Conservation (phyloP, 2,113 vertebrate species). For the Limnothrissa miodon region DNA sequence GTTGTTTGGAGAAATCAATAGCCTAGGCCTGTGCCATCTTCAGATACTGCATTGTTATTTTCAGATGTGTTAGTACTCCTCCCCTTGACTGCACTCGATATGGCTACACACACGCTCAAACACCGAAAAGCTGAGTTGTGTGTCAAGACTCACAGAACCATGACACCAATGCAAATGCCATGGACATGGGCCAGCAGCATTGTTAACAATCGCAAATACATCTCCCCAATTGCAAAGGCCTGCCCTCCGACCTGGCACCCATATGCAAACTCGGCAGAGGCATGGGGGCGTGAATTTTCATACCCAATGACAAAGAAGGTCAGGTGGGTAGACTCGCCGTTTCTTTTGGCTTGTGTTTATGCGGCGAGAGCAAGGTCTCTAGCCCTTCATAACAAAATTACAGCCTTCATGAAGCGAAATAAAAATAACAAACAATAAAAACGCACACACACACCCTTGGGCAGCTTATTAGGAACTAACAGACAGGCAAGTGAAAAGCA, state of each 20-base stretch:
- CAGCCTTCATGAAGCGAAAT: not conserved
- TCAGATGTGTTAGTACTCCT: not conserved
- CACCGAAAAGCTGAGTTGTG: not conserved
- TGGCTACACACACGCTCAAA: not conserved
- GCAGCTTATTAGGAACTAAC: not conserved
- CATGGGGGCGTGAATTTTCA: not conserved
- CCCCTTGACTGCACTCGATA: not conserved
- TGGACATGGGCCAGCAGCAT: not conserved
- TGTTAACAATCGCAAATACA: not conserved
- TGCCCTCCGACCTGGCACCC: not conserved
- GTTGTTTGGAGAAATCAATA: not conserved
- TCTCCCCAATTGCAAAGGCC: slow-evolving; percentile 1
- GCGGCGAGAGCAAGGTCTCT: not conserved
- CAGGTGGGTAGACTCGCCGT: not conserved
- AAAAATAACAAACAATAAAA: not conserved
- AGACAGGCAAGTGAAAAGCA: not conserved
- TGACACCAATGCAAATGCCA: not conserved
- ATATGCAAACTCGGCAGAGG: not conserved
- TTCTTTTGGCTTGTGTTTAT: not conserved
- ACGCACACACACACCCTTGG: not conserved
- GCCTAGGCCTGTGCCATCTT: not conserved
- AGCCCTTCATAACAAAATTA: not conserved
- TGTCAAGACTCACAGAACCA: not conserved
- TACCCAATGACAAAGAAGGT: not conserved
- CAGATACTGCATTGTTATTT: not conserved